These are phyloP conservation scores for Aricia agestis DNA, from an alignment of 1,140 invertebrate genomes.

Conservation along the genomic window DNA sequence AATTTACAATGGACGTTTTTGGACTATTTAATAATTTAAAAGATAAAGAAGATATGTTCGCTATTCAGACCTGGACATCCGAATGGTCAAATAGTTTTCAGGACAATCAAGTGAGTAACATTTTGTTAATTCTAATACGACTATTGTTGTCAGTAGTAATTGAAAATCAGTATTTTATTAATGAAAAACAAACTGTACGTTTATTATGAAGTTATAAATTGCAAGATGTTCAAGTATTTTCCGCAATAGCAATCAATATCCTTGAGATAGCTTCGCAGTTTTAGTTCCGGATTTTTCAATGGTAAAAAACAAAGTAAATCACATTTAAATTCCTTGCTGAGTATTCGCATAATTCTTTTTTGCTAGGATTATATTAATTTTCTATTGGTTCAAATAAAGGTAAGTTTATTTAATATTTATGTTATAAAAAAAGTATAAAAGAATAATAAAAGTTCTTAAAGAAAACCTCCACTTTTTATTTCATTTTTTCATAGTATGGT, in stretches of 20 bases:
- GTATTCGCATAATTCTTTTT: background rate
- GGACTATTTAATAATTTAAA: constrained; percentile 64
- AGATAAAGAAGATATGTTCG: constrained; percentile 66
- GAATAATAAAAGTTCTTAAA: too few relatives aligned
- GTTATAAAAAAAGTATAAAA: too few relatives aligned
- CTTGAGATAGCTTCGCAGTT: constrained; percentile 42
- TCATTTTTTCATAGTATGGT: too few relatives aligned
- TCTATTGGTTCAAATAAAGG: too few relatives aligned
- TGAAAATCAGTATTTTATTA: background rate
- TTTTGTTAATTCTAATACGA: constrained; percentile 47
- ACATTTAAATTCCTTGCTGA: background rate
- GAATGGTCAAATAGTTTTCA: constrained; percentile 68
- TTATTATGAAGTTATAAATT: background rate
- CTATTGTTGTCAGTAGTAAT: background rate
- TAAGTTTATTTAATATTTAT: too few relatives aligned
- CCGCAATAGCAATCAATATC: constrained; percentile 45
- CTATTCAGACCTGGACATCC: constrained; percentile 66
- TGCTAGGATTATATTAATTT: too few relatives aligned
- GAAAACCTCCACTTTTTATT: too few relatives aligned
- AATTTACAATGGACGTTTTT: constrained; percentile 62
- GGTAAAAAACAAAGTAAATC: background rate
- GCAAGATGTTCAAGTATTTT: constrained; percentile 10
- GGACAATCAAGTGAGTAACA: constrained; percentile 66
- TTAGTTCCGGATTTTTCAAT: constrained; percentile 16
- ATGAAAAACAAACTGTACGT: background rate